These are phyloP conservation scores for Mastomys natalensis DNA, from an alignment of 2,113 vertebrate genomes.

Conservation along the genomic window DNA sequence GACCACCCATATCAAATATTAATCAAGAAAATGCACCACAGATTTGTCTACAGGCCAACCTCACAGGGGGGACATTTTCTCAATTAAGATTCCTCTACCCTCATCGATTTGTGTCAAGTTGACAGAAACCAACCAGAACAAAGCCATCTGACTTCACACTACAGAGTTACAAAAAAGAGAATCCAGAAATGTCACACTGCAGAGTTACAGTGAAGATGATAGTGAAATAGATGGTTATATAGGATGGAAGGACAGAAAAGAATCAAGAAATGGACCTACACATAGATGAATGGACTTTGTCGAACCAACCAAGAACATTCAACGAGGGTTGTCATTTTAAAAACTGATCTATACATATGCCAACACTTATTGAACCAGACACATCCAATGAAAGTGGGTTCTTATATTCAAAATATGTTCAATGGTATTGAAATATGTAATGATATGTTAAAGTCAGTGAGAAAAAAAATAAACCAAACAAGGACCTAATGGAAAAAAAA, in stretches of 20 bases:
- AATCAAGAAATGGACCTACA: neutral
- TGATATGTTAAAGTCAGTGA: neutral
- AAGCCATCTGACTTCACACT: neutral
- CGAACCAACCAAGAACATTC: neutral
- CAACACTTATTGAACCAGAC: neutral
- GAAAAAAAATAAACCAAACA: neutral
- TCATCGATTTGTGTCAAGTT: neutral
- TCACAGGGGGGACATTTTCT: neutral
- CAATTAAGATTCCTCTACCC: neutral
- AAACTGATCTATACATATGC: neutral
- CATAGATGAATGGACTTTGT: neutral
- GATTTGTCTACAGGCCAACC: neutral
- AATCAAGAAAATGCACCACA: neutral
- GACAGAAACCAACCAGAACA: neutral
- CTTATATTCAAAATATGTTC: neutral
- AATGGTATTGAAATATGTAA: neutral
- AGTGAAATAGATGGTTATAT: neutral
- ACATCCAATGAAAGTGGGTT: no score
- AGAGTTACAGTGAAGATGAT: neutral
- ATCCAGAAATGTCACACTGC: no score
- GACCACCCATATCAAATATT: neutral
- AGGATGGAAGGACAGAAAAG: neutral
- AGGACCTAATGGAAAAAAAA: constrained; percentile 16
- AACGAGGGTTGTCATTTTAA: neutral
- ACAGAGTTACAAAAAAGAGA: neutral